Conservation (phyloP, 2,888 invertebrate genomes). For the Scelioninae gen. 2 region DNA sequence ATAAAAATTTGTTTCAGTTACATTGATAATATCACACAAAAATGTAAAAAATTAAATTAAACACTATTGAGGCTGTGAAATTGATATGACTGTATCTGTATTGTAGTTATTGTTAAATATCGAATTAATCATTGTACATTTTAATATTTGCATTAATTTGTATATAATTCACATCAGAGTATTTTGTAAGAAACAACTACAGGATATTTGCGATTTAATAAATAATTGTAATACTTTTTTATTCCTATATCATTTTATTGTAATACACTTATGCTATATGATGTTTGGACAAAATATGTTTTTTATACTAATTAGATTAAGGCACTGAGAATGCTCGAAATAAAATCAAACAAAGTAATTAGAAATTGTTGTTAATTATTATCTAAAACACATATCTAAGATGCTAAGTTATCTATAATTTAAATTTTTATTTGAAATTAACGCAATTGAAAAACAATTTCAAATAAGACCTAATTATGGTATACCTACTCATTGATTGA, state of each 20-base stretch:
- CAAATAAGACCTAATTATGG: conserved; percentile 3
- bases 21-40: too few relatives aligned
- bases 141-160: background rate
- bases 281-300: conserved; percentile 31
- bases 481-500: background rate
- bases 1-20: too few relatives aligned
- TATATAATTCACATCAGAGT: too few relatives aligned
- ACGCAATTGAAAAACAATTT: background rate
- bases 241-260: conserved; percentile 16
- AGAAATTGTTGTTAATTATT: conserved; percentile 18
- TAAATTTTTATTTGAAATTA: conserved; percentile 10
- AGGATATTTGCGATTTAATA: background rate
- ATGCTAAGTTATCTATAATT: conserved; percentile 5
- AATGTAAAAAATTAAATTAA: background rate
- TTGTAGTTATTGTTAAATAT: background rate
- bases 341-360: conserved; percentile 7
- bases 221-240: background rate
- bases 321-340: conserved; percentile 62
- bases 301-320: conserved; percentile 38
- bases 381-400: conserved; percentile 14
- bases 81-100: background rate
- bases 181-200: too few relatives aligned
- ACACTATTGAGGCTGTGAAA: background rate
- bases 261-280: conserved; percentile 22
- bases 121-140: background rate